These are phyloP conservation scores for Eupsittula cactorum DNA, from an alignment of 2,113 vertebrate species.

Conservation along the genomic window DNA sequence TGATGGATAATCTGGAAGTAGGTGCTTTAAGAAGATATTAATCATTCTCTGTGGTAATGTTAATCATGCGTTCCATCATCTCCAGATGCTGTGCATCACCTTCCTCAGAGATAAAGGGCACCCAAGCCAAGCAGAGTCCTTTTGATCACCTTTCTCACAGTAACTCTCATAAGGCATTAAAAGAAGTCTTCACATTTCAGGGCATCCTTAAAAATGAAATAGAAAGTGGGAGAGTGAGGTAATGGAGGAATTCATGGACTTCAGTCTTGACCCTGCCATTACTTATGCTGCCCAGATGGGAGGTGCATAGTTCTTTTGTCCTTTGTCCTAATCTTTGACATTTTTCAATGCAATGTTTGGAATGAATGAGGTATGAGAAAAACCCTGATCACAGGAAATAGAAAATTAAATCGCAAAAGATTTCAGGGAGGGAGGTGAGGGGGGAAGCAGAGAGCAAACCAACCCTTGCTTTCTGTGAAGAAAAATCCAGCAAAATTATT, in stretches of 20 bases:
- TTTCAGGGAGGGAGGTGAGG: background rate
- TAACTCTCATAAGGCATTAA: conserved; percentile 63
- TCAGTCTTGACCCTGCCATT: conserved; percentile 38
- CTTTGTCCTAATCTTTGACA: conserved; percentile 43
- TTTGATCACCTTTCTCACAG: conserved; percentile 85
- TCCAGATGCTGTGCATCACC: conserved; percentile 98
- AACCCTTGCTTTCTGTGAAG: background rate
- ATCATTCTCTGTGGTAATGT: conserved; percentile 99
- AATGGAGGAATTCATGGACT: conserved; percentile 65
- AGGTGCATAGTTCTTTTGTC: background rate
- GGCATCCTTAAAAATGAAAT: conserved; percentile 57
- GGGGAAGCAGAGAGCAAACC: background rate
- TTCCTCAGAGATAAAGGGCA: conserved; percentile 98
- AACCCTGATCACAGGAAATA: conserved; percentile 43
- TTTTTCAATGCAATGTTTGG: conserved; percentile 44
- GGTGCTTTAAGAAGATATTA: conserved; percentile 99
- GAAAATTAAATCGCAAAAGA: conserved; percentile 38
- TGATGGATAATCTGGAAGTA: conserved; percentile 99
- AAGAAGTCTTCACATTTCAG: conserved; percentile 59
- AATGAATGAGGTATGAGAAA: conserved; percentile 43
- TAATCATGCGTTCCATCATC: conserved; percentile 98
- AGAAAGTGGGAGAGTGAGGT: conserved; percentile 39
- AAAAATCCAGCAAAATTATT: conserved; percentile 37
- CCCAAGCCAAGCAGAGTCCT: conserved; percentile 86
- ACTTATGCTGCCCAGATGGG: conserved; percentile 60